Evolutionary conservation across 2,113 vertebrate species (phyloP).

Genomic region (Sarotherodon lohbergeri): DNA sequence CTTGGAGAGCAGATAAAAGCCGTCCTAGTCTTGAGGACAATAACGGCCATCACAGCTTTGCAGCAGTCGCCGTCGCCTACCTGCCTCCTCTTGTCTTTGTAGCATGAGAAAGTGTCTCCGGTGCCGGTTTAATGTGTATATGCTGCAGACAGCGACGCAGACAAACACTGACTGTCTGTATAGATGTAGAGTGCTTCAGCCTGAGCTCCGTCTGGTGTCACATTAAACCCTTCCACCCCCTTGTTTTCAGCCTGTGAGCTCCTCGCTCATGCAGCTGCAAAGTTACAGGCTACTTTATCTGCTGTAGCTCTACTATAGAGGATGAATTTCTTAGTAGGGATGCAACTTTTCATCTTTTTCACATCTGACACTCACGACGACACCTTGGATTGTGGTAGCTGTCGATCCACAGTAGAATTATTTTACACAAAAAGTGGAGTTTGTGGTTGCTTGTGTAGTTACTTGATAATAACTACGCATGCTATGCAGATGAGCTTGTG

Average conservation of each 20-base stretch:
- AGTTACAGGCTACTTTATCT: neutral
- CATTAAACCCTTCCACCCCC: neutral
- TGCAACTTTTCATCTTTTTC: neutral
- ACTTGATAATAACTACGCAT: neutral
- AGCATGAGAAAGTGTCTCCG: slow-evolving; percentile 22
- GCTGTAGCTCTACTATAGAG: neutral
- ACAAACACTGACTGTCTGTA: neutral
- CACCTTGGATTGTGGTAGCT: neutral
- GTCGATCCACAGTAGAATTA: neutral
- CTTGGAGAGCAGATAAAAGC: slow-evolving; percentile 65
- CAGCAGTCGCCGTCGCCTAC: slow-evolving; percentile 41
- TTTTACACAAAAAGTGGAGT: neutral
- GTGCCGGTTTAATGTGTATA: slow-evolving; percentile 10
- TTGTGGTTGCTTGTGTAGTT: neutral
- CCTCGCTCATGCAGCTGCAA: neutral
- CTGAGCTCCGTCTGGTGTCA: slow-evolving; percentile 3
- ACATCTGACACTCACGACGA: neutral
- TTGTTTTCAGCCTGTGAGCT: neutral
- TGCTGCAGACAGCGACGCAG: neutral
- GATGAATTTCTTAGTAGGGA: neutral
- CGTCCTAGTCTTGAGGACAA: slow-evolving; percentile 52
- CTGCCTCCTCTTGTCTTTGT: slow-evolving; percentile 36
- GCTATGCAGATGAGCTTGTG: neutral
- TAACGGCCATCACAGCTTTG: slow-evolving; percentile 49
- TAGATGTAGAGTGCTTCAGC: neutral